phyloP scores from a whole-genome alignment of 1,140 invertebrate genomes.

The Drosophila gunungcola region DNA sequence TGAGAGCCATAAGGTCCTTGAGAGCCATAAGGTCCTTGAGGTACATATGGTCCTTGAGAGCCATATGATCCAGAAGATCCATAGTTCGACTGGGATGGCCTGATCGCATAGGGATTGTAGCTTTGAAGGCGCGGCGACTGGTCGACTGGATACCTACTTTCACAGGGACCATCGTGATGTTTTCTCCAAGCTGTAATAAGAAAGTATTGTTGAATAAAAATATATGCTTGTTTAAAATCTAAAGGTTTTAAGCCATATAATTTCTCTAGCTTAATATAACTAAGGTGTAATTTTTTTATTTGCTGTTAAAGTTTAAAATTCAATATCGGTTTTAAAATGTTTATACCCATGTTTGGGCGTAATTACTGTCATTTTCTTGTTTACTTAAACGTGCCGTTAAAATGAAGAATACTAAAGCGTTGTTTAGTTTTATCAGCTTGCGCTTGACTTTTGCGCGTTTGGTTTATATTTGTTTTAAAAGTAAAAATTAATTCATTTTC shows the following conservation, averaged over 20 bases:
- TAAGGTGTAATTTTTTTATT: too few relatives aligned
- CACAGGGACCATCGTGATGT: conserved; percentile 24
- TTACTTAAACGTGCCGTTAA: neutral
- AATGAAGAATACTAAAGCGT: too few relatives aligned
- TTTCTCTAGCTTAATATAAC: too few relatives aligned
- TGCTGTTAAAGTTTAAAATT: too few relatives aligned
- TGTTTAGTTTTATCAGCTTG: neutral
- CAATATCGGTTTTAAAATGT: too few relatives aligned
- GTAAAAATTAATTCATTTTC: too few relatives aligned
- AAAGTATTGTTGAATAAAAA: too few relatives aligned
- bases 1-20: neutral
- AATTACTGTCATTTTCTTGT: neutral
- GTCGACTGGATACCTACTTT: conserved; percentile 25
- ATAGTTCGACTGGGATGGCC: neutral
- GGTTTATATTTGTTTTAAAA: neutral
- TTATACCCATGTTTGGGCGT: neutral
- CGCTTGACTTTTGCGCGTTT: neutral
- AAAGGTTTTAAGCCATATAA: too few relatives aligned
- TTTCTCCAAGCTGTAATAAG: conserved; percentile 20
- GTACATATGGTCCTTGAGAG: neutral
- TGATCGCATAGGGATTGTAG: conserved; percentile 33
- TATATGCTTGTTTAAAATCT: too few relatives aligned
- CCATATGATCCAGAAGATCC: neutral
- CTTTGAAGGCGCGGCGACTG: conserved; percentile 10
- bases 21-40: conserved; percentile 2